Conservation (phyloP, 2,113 vertebrate genomes). For the Pholis gunnellus region DNA sequence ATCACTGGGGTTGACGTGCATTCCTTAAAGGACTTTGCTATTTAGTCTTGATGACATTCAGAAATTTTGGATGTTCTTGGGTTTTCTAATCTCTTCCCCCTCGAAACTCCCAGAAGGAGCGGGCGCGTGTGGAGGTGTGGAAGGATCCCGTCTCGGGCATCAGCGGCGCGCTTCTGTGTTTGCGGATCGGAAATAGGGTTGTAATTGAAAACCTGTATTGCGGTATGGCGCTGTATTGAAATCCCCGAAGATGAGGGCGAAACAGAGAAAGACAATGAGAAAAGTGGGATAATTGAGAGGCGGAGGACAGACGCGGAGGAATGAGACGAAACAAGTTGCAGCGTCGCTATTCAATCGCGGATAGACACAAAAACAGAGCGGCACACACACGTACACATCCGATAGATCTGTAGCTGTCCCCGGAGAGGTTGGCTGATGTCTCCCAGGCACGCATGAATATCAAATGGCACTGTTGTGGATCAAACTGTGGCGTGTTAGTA, state of each 20-base stretch:
- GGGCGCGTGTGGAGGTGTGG: conserved; percentile 28
- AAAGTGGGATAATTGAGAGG: conserved; percentile 31
- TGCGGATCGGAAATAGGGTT: conserved; percentile 17
- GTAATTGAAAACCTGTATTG: neutral
- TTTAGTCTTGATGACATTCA: conserved; percentile 70
- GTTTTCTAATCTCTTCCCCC: conserved; percentile 56
- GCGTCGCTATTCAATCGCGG: conserved; percentile 30
- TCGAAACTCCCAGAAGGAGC: conserved; percentile 33
- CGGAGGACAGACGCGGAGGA: conserved; percentile 22
- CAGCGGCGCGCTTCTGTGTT: conserved; percentile 32
- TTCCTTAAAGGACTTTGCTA: conserved; percentile 46
- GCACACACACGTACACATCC: conserved; percentile 21
- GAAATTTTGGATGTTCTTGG: conserved; percentile 61
- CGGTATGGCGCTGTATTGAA: neutral
- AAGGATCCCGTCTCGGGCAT: conserved; percentile 26
- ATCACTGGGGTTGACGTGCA: conserved; percentile 36
- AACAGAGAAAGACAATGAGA: conserved; percentile 10
- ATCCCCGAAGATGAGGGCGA: neutral
- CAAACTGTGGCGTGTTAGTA: conserved; percentile 64
- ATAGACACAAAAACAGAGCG: conserved; percentile 27
- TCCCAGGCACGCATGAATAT: conserved; percentile 63
- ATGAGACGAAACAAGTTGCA: conserved; percentile 34
- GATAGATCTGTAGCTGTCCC: conserved; percentile 54
- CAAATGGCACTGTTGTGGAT: conserved; percentile 66
- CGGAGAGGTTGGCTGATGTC: conserved; percentile 49